Evolutionary conservation across 1,140 invertebrate species (phyloP).

Genomic region (Sesamia nonagrioides): DNA sequence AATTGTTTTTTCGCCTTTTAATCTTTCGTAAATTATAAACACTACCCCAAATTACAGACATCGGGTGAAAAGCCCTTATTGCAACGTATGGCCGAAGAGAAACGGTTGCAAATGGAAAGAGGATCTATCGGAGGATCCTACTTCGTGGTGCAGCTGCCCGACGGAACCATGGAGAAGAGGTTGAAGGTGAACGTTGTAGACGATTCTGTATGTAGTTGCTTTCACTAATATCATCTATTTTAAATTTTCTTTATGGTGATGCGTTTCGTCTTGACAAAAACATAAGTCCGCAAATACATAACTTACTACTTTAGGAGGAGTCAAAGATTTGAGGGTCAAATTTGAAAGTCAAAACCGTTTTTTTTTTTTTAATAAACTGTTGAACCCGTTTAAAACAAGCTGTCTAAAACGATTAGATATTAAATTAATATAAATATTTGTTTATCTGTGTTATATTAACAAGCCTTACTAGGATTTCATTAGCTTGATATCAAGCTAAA

Average conservation of each 20-base stretch:
- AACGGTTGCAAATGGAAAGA: constrained; percentile 95
- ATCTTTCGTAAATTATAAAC: not conserved
- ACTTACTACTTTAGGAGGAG: not conserved
- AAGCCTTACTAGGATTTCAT: too few relatives aligned
- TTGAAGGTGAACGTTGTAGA: constrained; percentile 89
- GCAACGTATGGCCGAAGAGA: constrained; percentile 97
- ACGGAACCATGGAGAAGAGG: constrained; percentile 95
- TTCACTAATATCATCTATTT: constrained; percentile 40
- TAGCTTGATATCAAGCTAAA: too few relatives aligned
- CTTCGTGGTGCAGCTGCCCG: constrained; percentile 96
- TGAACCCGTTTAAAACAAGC: too few relatives aligned
- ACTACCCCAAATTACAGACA: constrained; percentile 64
- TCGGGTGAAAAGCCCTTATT: constrained; percentile 92
- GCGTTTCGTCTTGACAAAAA: not conserved
- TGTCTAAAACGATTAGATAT: too few relatives aligned
- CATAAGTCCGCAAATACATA: not conserved
- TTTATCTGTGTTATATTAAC: too few relatives aligned
- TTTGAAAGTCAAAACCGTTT: too few relatives aligned
- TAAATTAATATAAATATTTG: too few relatives aligned
- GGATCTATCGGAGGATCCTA: constrained; percentile 96
- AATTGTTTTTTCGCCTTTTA: too few relatives aligned
- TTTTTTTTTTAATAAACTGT: too few relatives aligned
- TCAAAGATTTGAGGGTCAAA: too few relatives aligned
- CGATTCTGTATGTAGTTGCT: constrained; percentile 45
- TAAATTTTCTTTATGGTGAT: constrained; percentile 19